Base-by-base conservation (phyloP, 2,888 invertebrate genomes). In the Pyrgus malvae region DNA sequence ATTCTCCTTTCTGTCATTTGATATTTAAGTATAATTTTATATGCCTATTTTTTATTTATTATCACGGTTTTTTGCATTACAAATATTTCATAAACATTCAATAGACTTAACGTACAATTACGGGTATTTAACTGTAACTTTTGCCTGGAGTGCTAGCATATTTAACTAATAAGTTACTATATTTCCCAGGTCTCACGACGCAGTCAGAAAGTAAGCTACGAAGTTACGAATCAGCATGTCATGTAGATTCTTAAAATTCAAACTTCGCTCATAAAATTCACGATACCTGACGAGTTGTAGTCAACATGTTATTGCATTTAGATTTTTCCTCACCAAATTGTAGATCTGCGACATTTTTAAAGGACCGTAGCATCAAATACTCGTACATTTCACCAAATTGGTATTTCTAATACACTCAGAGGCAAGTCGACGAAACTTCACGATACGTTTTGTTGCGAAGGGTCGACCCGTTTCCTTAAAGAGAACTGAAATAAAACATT, bases 181-280 rank as follows among this genome's bases (percentile, higher is more conserved):
- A 80, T 86, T 88, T 73, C 88, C 80, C 89, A 90, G 89, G 89
- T 89, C 89, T 90, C 79, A 89, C 89, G 72, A 78, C 71, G 81
- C 76, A 85, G 86, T 86, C 89, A 72, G 89, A 90, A 85, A 90
- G 89, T 90, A 90, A 90, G 89, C 78, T 64, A 63, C 68, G 72
- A 65, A 69, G 57, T 69, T 65, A 60, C 61, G 73, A 76, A 64
- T 77, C 70, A 78, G 87, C 88, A 88, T 88, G 88, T 70, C 65
- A 64, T 68, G 65, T 72, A 76, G 74, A 63, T 55, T 60, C 55
- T 49, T 16, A 56, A 33, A 40, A 56, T 40, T 54, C 42, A 55
- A 51, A 44, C 12, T 27, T 17, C 40, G 5, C 37, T 46, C 46
- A 46, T 53, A 48, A 9, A 21, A 40, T 8, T 27, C 37, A 17